A percentile compares a stretch with the other conserved stretches of the same genome.
These are phyloP conservation scores for Arvicola amphibius DNA, from an alignment of 2,797 vertebrate species.

Conservation along the genomic window DNA sequence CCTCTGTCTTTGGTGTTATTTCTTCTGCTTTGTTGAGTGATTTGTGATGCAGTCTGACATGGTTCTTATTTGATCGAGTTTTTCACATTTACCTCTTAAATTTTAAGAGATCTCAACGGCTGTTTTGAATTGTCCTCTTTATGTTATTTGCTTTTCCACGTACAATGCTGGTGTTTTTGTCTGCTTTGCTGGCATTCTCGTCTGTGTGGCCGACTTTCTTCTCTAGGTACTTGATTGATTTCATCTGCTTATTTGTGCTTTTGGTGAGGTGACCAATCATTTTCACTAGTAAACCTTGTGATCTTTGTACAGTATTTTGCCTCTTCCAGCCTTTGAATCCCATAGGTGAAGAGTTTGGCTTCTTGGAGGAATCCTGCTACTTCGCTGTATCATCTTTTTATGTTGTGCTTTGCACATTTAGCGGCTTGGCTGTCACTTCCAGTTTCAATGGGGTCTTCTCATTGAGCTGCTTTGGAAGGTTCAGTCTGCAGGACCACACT, in stretches of 20 bases:
- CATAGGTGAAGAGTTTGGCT: not conserved
- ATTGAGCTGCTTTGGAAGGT: not conserved
- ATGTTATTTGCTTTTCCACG: not conserved
- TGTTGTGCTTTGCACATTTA: not conserved
- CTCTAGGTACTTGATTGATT: not conserved
- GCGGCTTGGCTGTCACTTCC: too few species aligned
- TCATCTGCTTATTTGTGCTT: not conserved
- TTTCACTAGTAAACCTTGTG: not conserved
- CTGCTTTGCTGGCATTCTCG: not conserved
- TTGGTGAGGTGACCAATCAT: not conserved
- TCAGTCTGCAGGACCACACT: not conserved
- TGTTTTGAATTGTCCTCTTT: not conserved
- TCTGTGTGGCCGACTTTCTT: too few species aligned
- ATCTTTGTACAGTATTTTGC: not conserved
- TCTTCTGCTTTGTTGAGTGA: not conserved
- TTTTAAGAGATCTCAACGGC: not conserved
- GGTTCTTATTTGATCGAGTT: not conserved
- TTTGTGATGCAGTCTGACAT: too few species aligned
- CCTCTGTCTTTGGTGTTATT: not conserved
- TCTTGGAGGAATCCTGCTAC: not conserved
- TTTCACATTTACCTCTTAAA: not conserved
- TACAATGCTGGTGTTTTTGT: not conserved
- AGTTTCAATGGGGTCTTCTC: not conserved
- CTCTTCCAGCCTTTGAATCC: not conserved
- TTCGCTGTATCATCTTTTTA: not conserved